phyloP scores from a whole-genome alignment of 2,797 vertebrate species.

The Synaphobranchus kaupii region DNA sequence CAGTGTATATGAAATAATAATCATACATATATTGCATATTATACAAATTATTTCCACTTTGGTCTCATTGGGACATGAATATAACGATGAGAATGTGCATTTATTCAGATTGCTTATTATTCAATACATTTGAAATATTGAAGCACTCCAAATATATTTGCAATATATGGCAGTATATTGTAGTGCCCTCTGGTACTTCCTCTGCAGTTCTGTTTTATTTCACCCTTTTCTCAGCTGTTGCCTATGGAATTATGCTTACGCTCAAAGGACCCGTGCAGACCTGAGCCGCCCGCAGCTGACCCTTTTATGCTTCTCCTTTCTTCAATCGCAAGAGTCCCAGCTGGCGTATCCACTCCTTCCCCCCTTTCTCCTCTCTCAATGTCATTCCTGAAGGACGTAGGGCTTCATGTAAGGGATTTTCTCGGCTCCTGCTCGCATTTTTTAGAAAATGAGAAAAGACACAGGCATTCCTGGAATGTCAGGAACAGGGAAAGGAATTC shows the following conservation, averaged over 20 bases:
- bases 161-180: not conserved
- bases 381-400: slow-evolving; percentile 16
- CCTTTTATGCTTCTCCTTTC: not conserved
- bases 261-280: not conserved
- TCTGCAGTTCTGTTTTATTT: not conserved
- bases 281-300: not conserved
- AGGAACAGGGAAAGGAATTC: not conserved
- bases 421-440: slow-evolving; percentile 10
- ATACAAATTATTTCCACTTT: not conserved
- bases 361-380: slow-evolving; percentile 4
- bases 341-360: slow-evolving; percentile 4
- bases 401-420: slow-evolving; percentile 33
- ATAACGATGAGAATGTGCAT: not conserved
- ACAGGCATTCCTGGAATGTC: slow-evolving; percentile 38
- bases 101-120: not conserved
- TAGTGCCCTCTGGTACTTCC: not conserved
- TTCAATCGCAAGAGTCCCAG: not conserved
- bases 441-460: slow-evolving; percentile 6
- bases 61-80: not conserved
- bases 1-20: too few species aligned
- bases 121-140: not conserved
- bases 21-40: too few species aligned
- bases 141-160: not conserved
- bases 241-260: not conserved
- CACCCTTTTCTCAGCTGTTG: not conserved